Conservation (phyloP, 1,140 invertebrate species). For the Phenacoccus solenopsis region DNA sequence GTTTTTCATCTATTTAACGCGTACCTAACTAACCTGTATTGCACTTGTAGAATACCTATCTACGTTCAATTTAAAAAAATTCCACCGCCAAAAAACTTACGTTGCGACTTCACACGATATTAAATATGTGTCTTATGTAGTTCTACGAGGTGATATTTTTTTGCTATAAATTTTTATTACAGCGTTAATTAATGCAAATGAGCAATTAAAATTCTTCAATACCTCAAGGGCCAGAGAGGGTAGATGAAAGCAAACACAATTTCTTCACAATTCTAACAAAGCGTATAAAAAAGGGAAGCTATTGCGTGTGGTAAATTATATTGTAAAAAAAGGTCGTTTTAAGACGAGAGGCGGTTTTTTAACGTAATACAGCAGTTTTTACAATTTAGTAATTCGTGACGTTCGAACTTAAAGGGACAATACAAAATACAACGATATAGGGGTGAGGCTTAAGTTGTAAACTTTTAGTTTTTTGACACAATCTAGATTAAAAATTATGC, state of each 20-base stretch:
- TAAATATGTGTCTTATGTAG: too few species aligned
- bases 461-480: not conserved
- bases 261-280: not conserved
- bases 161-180: not conserved
- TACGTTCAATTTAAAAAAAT: too few species aligned
- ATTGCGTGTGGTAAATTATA: conserved; percentile 2
- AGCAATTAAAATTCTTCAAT: conserved; percentile 3
- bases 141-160: too few species aligned
- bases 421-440: not conserved
- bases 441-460: conserved; percentile 1
- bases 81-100: too few species aligned
- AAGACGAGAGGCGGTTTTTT: conserved; percentile 1
- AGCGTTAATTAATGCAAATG: not conserved
- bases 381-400: conserved; percentile 2
- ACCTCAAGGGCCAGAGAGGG: not conserved
- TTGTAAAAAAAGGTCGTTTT: conserved; percentile 3
- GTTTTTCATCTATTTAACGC: too few species aligned
- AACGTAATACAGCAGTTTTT: conserved; percentile 2
- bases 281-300: not conserved
- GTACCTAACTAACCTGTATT: too few species aligned
- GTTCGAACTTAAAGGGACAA: not conserved
- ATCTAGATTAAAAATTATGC: conserved; percentile 3
- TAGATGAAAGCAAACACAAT: conserved; percentile 2
- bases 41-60: too few species aligned
- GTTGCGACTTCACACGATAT: too few species aligned